These are phyloP conservation scores for Dendronephthya gigantea DNA, from an alignment of 64 coral and sea anemone genomes.

Conservation along the genomic window DNA sequence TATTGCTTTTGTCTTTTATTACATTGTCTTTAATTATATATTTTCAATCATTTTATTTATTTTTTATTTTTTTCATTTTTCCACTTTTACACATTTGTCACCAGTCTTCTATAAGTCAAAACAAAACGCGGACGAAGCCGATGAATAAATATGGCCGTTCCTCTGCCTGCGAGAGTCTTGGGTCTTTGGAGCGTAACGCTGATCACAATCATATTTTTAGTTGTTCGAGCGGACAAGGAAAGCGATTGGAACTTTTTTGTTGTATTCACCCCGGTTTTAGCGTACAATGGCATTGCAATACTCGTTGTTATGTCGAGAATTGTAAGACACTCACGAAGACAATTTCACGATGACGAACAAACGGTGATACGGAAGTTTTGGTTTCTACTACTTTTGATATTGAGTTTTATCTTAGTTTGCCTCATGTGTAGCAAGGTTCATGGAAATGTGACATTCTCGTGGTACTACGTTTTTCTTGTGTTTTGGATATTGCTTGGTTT, in stretches of 20 bases:
- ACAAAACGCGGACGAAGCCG: neutral
- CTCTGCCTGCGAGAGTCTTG: conserved; percentile 46
- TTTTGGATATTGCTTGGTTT: conserved; percentile 65
- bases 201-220: conserved; percentile 67
- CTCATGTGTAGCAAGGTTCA: conserved; percentile 60
- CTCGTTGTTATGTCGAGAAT: conserved; percentile 44
- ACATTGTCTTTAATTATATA: neutral
- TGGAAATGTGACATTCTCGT: conserved; percentile 38
- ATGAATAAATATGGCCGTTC: conserved; percentile 48
- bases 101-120: too few species aligned
- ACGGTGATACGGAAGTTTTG: conserved; percentile 64
- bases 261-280: conserved; percentile 71
- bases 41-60: neutral
- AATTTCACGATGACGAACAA: conserved; percentile 38
- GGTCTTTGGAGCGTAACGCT: conserved; percentile 72
- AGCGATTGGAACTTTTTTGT: conserved; percentile 81
- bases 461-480: conserved; percentile 68
- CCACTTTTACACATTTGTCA: neutral
- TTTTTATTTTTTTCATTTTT: neutral
- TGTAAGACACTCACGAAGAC: conserved; percentile 51
- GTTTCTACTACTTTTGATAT: conserved; percentile 53
- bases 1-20: neutral
- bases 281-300: conserved; percentile 55
- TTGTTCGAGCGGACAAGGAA: conserved; percentile 66
- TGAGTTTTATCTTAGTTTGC: conserved; percentile 66